A percentile compares a stretch with the other conserved stretches of the same genome.
phyloP scores from a whole-genome alignment of 2,888 invertebrate genomes.

The Andrena praecox region DNA sequence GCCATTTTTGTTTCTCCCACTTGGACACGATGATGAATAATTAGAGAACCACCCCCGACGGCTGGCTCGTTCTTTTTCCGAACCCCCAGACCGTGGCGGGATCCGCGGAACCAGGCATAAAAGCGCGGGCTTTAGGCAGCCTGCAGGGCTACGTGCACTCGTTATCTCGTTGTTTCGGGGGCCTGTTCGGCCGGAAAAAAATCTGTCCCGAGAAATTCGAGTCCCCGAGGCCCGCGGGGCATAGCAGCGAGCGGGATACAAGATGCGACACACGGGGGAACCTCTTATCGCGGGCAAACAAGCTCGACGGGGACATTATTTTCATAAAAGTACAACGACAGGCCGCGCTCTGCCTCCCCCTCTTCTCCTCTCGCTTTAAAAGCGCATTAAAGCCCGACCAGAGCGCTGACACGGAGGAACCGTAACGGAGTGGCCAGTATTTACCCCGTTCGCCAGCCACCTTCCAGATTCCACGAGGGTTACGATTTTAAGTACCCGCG shows the following conservation, averaged over 20 bases:
- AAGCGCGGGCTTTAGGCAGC: slow-evolving; percentile 22
- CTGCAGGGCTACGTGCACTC: slow-evolving; percentile 52
- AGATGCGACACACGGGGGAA: slow-evolving; percentile 34
- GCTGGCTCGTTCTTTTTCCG: slow-evolving; percentile 23
- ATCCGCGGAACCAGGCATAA: slow-evolving; percentile 55
- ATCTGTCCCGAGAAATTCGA: slow-evolving; percentile 46
- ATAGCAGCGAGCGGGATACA: slow-evolving; percentile 22
- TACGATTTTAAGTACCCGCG: slow-evolving; percentile 22
- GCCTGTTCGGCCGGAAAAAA: slow-evolving; percentile 44
- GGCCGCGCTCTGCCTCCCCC: not conserved
- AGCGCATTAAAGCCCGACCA: not conserved
- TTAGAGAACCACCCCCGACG: slow-evolving; percentile 58
- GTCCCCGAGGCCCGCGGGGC: slow-evolving; percentile 36
- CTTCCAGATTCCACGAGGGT: slow-evolving; percentile 13
- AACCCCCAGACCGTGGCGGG: slow-evolving; percentile 27
- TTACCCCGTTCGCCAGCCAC: not conserved
- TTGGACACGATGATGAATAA: slow-evolving; percentile 70
- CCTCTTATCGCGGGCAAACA: slow-evolving; percentile 61
- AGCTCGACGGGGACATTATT: slow-evolving; percentile 43
- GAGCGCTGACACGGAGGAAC: not conserved
- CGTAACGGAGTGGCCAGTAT: not conserved
- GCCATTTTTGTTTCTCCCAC: slow-evolving; percentile 55
- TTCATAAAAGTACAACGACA: slow-evolving; percentile 40
- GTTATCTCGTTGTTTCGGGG: slow-evolving; percentile 64
- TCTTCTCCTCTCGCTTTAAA: not conserved